Percentiles rank a stretch among this genome's conserved stretches.
Evolutionary conservation across 2,797 vertebrate species (phyloP).

Genomic region (Hydrolagus colliei): DNA sequence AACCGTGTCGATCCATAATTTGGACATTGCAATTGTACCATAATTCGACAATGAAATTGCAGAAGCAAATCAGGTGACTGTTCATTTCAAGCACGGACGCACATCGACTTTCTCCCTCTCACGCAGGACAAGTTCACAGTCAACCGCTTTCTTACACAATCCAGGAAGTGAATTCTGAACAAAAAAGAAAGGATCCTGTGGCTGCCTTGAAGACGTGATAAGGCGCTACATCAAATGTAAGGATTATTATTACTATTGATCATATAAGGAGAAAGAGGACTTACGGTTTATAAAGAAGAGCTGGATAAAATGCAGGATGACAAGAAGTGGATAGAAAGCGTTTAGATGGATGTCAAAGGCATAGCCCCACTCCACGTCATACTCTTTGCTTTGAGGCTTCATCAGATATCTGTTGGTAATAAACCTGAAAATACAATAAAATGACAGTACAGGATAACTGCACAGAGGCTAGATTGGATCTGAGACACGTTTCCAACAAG

Average conservation of each 20-base stretch:
- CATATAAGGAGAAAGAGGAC: conserved; percentile 46
- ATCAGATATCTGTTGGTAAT: conserved; percentile 87
- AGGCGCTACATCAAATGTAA: background rate
- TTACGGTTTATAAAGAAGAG: conserved; percentile 96
- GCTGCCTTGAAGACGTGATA: background rate
- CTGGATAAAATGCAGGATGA: conserved; percentile 93
- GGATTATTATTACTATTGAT: too few species aligned
- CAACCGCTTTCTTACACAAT: background rate
- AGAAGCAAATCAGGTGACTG: background rate
- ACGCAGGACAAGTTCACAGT: background rate
- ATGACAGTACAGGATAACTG: background rate
- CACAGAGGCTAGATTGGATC: too few species aligned
- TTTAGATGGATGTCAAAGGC: conserved; percentile 96
- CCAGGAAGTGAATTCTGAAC: background rate
- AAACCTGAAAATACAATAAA: conserved; percentile 58
- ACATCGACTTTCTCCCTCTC: background rate
- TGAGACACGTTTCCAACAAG: too few species aligned
- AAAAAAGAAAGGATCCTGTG: background rate
- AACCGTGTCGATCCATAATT: too few species aligned
- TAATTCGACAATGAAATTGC: too few species aligned
- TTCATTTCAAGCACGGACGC: background rate
- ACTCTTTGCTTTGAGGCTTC: conserved; percentile 75
- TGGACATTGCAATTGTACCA: too few species aligned
- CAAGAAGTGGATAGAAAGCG: conserved; percentile 91
- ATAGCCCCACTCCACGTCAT: conserved; percentile 96